phyloP scores from a whole-genome alignment of 1,140 invertebrate species.

The Macrostomum lignano region DNA sequence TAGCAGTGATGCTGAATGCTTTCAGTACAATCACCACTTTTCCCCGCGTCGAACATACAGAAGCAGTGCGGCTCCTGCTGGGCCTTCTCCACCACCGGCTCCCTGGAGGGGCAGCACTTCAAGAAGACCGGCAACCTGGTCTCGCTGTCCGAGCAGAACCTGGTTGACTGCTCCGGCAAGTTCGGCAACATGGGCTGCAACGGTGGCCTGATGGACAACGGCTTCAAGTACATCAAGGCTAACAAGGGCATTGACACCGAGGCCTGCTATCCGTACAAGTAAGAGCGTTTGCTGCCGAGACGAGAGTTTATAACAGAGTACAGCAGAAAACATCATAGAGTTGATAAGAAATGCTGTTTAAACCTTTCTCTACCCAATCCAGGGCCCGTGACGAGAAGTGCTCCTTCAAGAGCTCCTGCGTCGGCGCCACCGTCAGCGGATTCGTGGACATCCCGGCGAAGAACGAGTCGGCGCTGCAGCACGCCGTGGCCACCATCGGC shows the following conservation, averaged over 20 bases:
- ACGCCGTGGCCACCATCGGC: slow-evolving; percentile 47
- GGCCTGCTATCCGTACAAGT: slow-evolving; percentile 5
- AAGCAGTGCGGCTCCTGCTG: slow-evolving; percentile 65
- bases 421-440: slow-evolving; percentile 42
- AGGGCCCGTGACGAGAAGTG: slow-evolving; percentile 34
- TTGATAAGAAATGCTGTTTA: too few relatives aligned
- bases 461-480: slow-evolving; percentile 15
- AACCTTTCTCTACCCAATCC: too few relatives aligned
- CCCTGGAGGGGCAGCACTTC: slow-evolving; percentile 14
- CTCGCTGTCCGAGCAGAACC: slow-evolving; percentile 15
- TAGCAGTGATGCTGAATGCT: too few relatives aligned
- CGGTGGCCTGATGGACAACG: slow-evolving; percentile 22
- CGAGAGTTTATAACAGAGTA: neutral
- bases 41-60: slow-evolving; percentile 9
- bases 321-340: neutral
- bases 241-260: neutral
- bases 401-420: slow-evolving; percentile 36
- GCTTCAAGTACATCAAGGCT: slow-evolving; percentile 15
- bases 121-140: slow-evolving; percentile 11
- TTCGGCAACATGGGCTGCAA: slow-evolving; percentile 15
- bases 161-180: slow-evolving; percentile 14
- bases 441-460: slow-evolving; percentile 9
- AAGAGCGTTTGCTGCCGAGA: neutral
- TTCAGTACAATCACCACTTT: neutral
- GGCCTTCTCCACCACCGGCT: slow-evolving; percentile 37